A percentile compares a stretch with the other conserved stretches of the same genome.
Evolutionary conservation across 2,797 vertebrate species (phyloP).

Genomic region (Gadopsis bispinosus): DNA sequence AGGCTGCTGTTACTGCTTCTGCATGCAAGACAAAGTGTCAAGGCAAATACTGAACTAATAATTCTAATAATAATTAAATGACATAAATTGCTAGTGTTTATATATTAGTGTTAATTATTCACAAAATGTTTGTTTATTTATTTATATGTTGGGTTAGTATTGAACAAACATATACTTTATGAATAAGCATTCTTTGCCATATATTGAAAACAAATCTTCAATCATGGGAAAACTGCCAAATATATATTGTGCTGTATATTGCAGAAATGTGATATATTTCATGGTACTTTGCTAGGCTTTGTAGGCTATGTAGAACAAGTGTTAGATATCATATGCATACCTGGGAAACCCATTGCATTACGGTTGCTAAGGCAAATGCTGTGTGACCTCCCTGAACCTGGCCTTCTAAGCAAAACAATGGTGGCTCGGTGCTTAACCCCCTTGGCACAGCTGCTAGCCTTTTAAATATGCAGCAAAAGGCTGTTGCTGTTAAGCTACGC

Average conservation of each 20-base stretch:
- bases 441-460: constrained; percentile 49
- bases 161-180: background rate
- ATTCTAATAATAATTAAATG: background rate
- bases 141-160: background rate
- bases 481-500: constrained; percentile 47
- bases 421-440: constrained; percentile 50
- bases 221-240: background rate
- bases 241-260: background rate
- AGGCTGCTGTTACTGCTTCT: background rate
- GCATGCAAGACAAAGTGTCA: background rate
- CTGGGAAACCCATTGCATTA: constrained; percentile 28
- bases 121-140: background rate
- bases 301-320: background rate
- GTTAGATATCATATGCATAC: background rate
- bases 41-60: background rate
- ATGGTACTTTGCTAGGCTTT: background rate
- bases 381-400: constrained; percentile 33
- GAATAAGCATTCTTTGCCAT: background rate
- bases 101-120: too few relatives aligned
- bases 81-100: background rate
- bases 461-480: constrained; percentile 61
- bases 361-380: constrained; percentile 27
- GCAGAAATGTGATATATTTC: background rate
- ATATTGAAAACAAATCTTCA: background rate
- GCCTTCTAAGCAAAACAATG: constrained; percentile 23